Evolutionary conservation across 2,888 invertebrate species (phyloP).

Genomic region (Calephelis perditalis): DNA sequence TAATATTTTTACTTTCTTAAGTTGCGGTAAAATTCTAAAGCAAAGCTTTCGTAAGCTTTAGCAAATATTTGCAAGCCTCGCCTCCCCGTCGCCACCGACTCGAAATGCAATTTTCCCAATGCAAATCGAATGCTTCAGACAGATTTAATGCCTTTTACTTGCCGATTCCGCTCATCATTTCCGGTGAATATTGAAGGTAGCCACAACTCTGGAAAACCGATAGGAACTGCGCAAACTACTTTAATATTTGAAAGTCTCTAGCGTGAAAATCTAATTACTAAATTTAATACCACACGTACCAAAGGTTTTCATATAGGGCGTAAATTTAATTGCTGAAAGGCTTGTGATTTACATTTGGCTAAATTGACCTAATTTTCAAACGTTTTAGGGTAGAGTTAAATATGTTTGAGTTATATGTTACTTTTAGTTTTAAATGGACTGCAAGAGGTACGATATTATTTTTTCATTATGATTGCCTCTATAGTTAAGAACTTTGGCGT

Average conservation of each 20-base stretch:
- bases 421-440: too few species aligned
- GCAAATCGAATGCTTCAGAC: conserved; percentile 71
- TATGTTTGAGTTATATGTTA: too few species aligned
- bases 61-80: conserved; percentile 57
- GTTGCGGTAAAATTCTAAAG: conserved; percentile 41
- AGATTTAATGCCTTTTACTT: conserved; percentile 72
- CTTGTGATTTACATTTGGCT: too few species aligned
- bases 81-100: conserved; percentile 55
- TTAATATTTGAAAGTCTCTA: conserved; percentile 4
- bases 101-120: conserved; percentile 72
- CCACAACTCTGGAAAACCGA: conserved; percentile 37
- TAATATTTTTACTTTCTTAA: conserved; percentile 16
- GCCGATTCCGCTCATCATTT: conserved; percentile 66
- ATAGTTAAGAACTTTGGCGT: too few species aligned
- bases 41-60: conserved; percentile 50
- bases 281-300: background rate
- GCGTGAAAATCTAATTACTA: conserved; percentile 6
- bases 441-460: too few species aligned
- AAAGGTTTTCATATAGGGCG: too few species aligned
- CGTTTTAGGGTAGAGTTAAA: too few species aligned
- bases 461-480: too few species aligned
- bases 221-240: conserved; percentile 22
- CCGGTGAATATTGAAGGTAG: conserved; percentile 48
- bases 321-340: too few species aligned
- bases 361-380: too few species aligned